These are phyloP conservation scores for Ctenochaetus hawaiiensis DNA, from an alignment of 2,797 vertebrate species.

Conservation along the genomic window DNA sequence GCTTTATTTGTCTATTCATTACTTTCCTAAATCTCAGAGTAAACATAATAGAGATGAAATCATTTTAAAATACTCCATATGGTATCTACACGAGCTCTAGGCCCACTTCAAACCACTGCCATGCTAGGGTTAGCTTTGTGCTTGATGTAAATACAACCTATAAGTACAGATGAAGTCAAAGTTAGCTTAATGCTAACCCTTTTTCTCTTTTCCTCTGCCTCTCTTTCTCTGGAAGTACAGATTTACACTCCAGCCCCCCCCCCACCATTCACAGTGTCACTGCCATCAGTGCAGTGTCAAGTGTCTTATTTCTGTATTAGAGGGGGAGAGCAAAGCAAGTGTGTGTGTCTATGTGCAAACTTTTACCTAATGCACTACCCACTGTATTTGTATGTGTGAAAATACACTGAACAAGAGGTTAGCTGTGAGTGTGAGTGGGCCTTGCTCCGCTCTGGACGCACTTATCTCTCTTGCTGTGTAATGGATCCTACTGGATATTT, in stretches of 20 bases:
- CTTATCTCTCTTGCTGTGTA: constrained; percentile 75
- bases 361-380: constrained; percentile 50
- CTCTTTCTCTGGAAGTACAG: constrained; percentile 86
- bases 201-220: constrained; percentile 78
- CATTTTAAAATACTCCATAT: neutral
- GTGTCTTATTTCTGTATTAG: constrained; percentile 91
- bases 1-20: neutral
- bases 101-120: constrained; percentile 13
- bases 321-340: constrained; percentile 76
- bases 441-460: constrained; percentile 79
- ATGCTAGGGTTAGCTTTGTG: constrained; percentile 9
- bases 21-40: neutral
- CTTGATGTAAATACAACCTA: constrained; percentile 55
- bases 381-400: constrained; percentile 46
- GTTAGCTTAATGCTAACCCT: constrained; percentile 85
- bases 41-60: neutral
- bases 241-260: constrained; percentile 92
- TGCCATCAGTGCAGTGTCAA: constrained; percentile 89
- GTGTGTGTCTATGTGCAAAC: constrained; percentile 55
- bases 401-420: constrained; percentile 71
- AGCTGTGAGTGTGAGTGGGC: constrained; percentile 77
- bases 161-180: constrained; percentile 63
- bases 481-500: constrained; percentile 79
- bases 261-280: constrained; percentile 91
- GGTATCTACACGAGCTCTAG: constrained; percentile 1